Percentiles rank a stretch among this genome's conserved stretches.
Evolutionary conservation across 2,888 invertebrate species (phyloP).

Genomic region (Acheta domesticus): DNA sequence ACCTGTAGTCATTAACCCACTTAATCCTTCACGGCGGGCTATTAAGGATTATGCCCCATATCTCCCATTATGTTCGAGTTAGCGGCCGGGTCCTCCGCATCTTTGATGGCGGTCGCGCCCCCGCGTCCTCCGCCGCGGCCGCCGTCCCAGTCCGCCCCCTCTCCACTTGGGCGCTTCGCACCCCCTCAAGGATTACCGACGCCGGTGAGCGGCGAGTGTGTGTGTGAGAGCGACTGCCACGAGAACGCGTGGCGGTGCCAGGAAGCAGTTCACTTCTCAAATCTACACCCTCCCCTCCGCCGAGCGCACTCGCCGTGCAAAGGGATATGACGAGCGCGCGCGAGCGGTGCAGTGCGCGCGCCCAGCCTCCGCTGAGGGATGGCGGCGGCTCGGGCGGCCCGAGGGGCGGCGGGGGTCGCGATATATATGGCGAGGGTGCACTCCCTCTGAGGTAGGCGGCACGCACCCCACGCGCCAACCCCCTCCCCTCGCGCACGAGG

Average conservation of each 20-base stretch:
- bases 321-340: too few species aligned
- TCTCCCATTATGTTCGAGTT: conserved; percentile 18
- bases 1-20: conserved; percentile 18
- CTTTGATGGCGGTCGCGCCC: background rate
- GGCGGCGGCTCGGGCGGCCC: too few species aligned
- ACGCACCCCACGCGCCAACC: too few species aligned
- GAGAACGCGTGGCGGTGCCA: too few species aligned
- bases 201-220: background rate
- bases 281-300: too few species aligned
- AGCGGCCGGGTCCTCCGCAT: background rate
- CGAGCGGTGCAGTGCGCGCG: too few species aligned
- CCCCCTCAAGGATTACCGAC: background rate
- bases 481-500: background rate
- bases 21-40: conserved; percentile 9
- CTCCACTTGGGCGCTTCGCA: background rate
- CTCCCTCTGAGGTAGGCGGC: background rate
- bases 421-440: background rate
- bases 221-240: too few species aligned
- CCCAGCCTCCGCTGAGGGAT: too few species aligned
- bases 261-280: too few species aligned
- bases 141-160: background rate
- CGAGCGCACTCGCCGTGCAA: too few species aligned
- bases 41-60: conserved; percentile 18
- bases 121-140: background rate
- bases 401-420: background rate